Conservation (phyloP, 92 coral and sea anemone species). For the Porites divaricata region DNA sequence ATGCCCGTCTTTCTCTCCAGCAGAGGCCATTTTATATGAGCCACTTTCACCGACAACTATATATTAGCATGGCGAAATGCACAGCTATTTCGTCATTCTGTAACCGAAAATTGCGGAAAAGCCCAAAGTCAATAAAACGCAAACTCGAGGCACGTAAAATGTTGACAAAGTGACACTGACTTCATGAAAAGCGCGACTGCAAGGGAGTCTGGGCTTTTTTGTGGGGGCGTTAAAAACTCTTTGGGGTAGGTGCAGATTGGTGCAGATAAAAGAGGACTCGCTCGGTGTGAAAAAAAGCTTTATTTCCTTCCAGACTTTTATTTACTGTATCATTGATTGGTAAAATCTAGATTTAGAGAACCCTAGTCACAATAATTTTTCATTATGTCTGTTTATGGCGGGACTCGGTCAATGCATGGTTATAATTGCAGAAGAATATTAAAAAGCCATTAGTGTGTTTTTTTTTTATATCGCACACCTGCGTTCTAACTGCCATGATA, state of each 20-base stretch:
- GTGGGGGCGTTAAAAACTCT: slow-evolving; percentile 33
- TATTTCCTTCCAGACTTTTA: not conserved
- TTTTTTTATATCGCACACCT: too few species aligned
- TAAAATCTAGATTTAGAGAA: not conserved
- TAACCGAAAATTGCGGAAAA: slow-evolving; percentile 28
- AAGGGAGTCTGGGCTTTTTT: slow-evolving; percentile 40
- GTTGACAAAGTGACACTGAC: slow-evolving; percentile 38
- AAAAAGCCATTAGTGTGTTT: not conserved
- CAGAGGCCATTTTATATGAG: slow-evolving; percentile 44
- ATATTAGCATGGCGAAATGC: slow-evolving; percentile 34
- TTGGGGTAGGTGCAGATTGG: not conserved
- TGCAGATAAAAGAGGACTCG: too few species aligned
- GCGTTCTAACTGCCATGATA: too few species aligned
- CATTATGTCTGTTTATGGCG: not conserved
- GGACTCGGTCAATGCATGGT: too few species aligned
- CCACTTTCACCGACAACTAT: slow-evolving; percentile 1
- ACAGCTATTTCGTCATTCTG: slow-evolving; percentile 25
- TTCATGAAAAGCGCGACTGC: slow-evolving; percentile 9
- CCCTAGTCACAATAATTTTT: not conserved
- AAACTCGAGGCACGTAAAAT: slow-evolving; percentile 10
- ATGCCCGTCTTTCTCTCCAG: slow-evolving; percentile 15
- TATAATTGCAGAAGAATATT: not conserved
- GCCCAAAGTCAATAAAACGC: slow-evolving; percentile 17
- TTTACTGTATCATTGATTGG: not conserved
- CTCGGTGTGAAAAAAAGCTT: not conserved